A percentile compares a stretch with the other conserved stretches of the same genome.
Conservation (phyloP, 64 coral and sea anemone genomes). For the Stichodactyla helianthus region DNA sequence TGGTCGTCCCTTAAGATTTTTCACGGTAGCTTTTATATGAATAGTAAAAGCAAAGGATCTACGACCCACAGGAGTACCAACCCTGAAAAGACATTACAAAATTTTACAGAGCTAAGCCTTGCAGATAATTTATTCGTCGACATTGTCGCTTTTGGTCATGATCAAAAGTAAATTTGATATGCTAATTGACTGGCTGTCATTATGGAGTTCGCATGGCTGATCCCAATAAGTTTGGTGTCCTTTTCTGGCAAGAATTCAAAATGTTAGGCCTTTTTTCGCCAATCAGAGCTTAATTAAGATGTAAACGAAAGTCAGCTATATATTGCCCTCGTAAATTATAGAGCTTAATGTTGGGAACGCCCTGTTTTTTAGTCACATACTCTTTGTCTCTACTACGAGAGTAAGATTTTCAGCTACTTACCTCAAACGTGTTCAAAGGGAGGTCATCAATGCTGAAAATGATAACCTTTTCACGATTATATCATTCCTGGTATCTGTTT, state of each 20-base stretch:
- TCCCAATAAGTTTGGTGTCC: neutral
- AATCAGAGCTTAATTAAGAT: neutral
- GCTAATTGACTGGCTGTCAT: neutral
- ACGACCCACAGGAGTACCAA: neutral
- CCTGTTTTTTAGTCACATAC: neutral
- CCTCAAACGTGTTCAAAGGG: neutral
- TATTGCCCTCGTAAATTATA: too few relatives aligned
- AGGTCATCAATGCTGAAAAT: neutral
- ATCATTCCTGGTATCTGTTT: conserved; percentile 6
- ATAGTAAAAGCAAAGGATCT: neutral
- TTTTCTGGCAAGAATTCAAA: conserved; percentile 21
- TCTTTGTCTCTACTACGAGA: too few relatives aligned
- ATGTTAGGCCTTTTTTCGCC: neutral
- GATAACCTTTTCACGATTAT: neutral
- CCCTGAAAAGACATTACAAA: neutral
- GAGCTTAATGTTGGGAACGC: neutral
- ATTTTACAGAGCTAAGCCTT: neutral
- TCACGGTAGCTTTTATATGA: neutral
- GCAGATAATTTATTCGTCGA: conserved; percentile 20
- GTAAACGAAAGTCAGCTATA: neutral
- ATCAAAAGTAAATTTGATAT: neutral
- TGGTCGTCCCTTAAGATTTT: neutral
- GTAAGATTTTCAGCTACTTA: neutral
- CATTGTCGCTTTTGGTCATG: conserved; percentile 2
- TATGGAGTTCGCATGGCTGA: neutral